Evolutionary conservation across 23 tunicate genomes (phyloP).

Genomic region (Aplidium turbinatum): DNA sequence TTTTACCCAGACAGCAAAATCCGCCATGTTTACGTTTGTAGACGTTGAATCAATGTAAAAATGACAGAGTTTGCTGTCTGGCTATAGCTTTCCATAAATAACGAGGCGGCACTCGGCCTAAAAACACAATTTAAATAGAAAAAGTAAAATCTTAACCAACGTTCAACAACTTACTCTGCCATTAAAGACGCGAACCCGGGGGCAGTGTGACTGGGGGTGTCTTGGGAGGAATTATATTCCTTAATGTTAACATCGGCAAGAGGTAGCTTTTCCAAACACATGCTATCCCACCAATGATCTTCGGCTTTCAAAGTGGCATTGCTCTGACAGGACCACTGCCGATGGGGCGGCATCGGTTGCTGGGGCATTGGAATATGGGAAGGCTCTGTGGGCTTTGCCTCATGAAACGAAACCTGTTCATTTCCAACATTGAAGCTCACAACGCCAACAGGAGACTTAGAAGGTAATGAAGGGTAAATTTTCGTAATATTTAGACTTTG

Average conservation of each 20-base stretch:
- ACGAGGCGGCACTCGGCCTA: no score
- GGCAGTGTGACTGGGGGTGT: background rate
- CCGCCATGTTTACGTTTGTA: no score
- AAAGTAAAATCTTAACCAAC: no score
- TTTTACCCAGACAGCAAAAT: no score
- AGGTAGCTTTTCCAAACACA: constrained; percentile 18
- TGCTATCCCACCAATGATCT: no score
- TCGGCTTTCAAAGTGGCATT: background rate
- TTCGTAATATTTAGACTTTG: background rate
- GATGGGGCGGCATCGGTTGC: background rate
- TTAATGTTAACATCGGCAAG: background rate
- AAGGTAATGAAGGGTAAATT: background rate
- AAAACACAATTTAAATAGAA: no score
- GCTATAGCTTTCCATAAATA: no score
- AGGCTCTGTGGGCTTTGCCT: no score
- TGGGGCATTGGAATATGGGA: background rate
- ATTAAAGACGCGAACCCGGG: constrained; percentile 47
- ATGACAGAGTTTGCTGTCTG: no score
- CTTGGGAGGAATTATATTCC: background rate
- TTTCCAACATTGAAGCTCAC: no score
- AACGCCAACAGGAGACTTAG: background rate
- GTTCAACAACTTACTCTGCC: constrained; percentile 83
- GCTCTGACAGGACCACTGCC: background rate
- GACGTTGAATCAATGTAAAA: no score
- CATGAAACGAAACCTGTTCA: constrained; percentile 6